Percentiles rank a stretch among this genome's conserved stretches.
phyloP scores from a whole-genome alignment of 2,797 vertebrate genomes.

The Rhabdophis nuchalis region DNA sequence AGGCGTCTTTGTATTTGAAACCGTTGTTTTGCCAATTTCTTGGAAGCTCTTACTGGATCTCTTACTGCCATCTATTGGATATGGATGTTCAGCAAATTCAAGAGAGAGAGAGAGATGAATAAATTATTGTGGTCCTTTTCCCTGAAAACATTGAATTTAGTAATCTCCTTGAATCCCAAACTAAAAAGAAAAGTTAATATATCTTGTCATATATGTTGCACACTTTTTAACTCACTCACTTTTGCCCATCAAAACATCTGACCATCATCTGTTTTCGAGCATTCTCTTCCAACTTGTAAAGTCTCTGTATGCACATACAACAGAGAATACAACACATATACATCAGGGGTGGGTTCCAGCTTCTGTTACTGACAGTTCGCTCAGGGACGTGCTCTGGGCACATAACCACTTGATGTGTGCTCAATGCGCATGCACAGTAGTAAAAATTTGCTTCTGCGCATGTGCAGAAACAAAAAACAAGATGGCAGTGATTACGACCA shows the following conservation, averaged over 20 bases:
- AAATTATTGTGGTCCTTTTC: neutral
- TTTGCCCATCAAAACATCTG: neutral
- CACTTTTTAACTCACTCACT: neutral
- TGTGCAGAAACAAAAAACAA: too few species aligned
- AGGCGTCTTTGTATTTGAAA: neutral
- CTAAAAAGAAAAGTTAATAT: neutral
- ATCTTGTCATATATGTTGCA: neutral
- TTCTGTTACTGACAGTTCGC: too few species aligned
- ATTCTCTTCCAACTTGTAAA: too few species aligned
- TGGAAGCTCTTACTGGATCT: neutral
- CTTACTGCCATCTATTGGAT: constrained; percentile 41
- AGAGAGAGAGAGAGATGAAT: neutral
- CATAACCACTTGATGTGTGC: too few species aligned
- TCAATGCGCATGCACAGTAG: too few species aligned
- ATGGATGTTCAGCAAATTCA: neutral
- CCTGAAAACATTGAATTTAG: neutral
- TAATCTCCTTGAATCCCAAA: neutral
- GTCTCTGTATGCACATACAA: too few species aligned
- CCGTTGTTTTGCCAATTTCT: neutral
- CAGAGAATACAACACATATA: too few species aligned
- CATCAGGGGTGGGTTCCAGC: too few species aligned
- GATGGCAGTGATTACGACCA: too few species aligned
- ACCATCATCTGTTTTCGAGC: neutral
- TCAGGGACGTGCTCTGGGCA: too few species aligned
- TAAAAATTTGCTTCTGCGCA: too few species aligned